Evolutionary conservation across 2,797 vertebrate genomes (phyloP), one percentile per base, ranked within the genome.

Genomic region (Cyclura pinguis): DNA sequence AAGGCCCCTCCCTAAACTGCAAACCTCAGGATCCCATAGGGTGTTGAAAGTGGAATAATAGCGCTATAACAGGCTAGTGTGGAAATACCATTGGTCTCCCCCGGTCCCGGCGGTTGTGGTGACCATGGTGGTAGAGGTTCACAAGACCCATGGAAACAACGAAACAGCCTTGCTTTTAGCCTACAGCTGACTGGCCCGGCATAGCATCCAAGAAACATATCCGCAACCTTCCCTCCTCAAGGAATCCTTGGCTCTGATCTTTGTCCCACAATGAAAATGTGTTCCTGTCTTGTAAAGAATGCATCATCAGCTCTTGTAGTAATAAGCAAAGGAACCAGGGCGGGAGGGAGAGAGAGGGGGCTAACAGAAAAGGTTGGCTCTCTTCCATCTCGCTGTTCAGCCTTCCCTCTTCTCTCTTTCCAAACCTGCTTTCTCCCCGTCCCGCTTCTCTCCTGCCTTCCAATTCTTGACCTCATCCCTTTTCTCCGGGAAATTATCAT

Each of bases 241-340:
- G 77, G 87, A 88, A 24, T 69, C 16, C n/a, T 78, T 89, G 83
- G 74, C 74, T 85, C 82, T 38, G 24, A 78, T 85, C 82, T 29
- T 29, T 52, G 47, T 85, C 83, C 59, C 10, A 42, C 42, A 52
- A 42, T 38, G 59, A 89, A 78, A 78, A 78, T 85, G 9, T 89
- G 82, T 89, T 89, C 82, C 27, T 69, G 27, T 85, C 88, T 80
- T 32, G 35, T 89, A 78, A 85, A 72, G 83, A 85, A 89, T 72
- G 83, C 77, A 85, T 77, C 77, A 85, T 77, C 20, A 6, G 1
- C 74, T 72, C 83, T 78, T 35, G 16, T 69, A 85, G 88, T 85
- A 67, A 85, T 89, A 80, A 67, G 84, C 76, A 22, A 76, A 72
- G 74, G 87, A 59, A 2, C 14, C 38, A 24, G 62, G 22, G n/a